These are phyloP conservation scores for Acromyrmex charruanus DNA, from an alignment of 1,140 invertebrate genomes.

Conservation along the genomic window DNA sequence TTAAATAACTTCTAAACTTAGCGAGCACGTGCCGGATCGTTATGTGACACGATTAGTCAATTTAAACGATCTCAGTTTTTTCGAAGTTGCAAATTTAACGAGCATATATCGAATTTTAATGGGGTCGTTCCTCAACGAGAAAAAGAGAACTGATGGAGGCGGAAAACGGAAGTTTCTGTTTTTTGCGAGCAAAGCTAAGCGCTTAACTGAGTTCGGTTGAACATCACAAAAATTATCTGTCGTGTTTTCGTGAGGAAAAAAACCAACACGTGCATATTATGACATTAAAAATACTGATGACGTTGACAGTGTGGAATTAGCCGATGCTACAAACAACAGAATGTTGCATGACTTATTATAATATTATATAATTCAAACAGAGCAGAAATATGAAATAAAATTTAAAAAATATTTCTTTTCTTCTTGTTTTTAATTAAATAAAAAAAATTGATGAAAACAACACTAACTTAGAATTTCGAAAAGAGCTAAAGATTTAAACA, in stretches of 20 bases:
- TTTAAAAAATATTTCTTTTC: not conserved
- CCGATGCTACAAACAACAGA: not conserved
- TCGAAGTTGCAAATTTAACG: not conserved
- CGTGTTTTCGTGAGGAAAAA: not conserved
- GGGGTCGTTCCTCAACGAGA: not conserved
- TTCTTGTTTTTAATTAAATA: not conserved
- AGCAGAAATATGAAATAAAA: not conserved
- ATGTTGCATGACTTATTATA: not conserved
- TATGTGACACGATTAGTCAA: not conserved
- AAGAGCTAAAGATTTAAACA: not conserved
- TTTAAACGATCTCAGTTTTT: not conserved
- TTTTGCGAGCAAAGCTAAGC: not conserved
- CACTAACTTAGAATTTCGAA: not conserved
- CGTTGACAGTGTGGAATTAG: constrained; percentile 21
- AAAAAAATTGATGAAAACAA: not conserved
- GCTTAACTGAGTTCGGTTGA: not conserved
- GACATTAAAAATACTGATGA: constrained; percentile 17
- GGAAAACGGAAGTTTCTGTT: not conserved
- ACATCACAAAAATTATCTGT: constrained; percentile 11
- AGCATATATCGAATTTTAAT: not conserved
- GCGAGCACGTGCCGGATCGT: not conserved
- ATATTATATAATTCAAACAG: not conserved
- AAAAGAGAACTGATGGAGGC: not conserved
- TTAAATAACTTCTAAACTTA: not conserved
- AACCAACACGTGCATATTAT: not conserved